A percentile compares a stretch with the other conserved stretches of the same genome.
phyloP scores from a whole-genome alignment of 37 sponge, comb jelly and placozoan species.

The Agelas oroides region DNA sequence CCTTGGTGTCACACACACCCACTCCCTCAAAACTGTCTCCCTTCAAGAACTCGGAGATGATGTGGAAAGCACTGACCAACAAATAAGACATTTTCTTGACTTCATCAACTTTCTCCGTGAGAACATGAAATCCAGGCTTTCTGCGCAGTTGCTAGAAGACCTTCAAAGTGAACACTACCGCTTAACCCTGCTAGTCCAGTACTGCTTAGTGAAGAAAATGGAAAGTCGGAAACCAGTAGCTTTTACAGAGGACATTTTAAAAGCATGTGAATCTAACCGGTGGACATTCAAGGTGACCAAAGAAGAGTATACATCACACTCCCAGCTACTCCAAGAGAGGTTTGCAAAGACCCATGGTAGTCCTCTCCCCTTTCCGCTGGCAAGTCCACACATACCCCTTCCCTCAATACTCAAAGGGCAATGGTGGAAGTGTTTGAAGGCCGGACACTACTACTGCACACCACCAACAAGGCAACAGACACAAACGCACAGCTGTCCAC shows the following conservation, averaged over 20 bases:
- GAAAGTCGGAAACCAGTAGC: not conserved
- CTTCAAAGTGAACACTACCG: slow-evolving; percentile 10
- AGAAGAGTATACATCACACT: not conserved
- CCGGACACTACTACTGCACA: slow-evolving; percentile 83
- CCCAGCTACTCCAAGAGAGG: not conserved
- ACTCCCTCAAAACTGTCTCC: not conserved
- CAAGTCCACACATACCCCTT: not conserved
- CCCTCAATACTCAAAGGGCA: slow-evolving; percentile 47
- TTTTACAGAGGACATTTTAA: not conserved
- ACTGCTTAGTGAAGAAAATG: not conserved
- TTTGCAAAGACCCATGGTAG: not conserved
- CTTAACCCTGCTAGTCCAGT: not conserved
- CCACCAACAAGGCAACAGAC: slow-evolving; percentile 8
- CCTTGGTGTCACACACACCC: too few relatives aligned
- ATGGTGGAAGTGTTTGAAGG: slow-evolving; percentile 82
- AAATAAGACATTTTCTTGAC: not conserved
- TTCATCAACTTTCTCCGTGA: not conserved
- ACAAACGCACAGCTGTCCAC: too few relatives aligned
- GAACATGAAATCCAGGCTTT: not conserved
- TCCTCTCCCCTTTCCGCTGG: too few relatives aligned
- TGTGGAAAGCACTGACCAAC: not conserved
- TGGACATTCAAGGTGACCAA: not conserved
- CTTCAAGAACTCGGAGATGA: not conserved
- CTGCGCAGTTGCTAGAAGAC: slow-evolving; percentile 35
- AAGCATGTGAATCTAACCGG: not conserved